These are phyloP conservation scores for Pseudococcus jackbeardsleyi DNA, from an alignment of 2,888 invertebrate genomes.

Conservation along the genomic window DNA sequence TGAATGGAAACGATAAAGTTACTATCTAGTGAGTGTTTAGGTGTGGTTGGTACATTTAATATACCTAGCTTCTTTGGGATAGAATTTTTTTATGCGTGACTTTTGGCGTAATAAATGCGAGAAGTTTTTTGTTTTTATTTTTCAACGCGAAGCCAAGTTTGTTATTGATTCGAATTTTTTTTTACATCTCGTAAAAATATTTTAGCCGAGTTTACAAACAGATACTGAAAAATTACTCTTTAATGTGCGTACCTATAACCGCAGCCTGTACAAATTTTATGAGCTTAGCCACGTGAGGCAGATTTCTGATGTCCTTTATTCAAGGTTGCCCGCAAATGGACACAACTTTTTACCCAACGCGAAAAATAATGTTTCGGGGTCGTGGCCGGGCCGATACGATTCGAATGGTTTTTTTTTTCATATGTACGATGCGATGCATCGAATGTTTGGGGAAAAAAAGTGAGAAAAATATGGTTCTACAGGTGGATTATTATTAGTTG, in stretches of 20 bases:
- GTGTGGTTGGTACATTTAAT: not conserved
- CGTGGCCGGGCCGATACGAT: too few relatives aligned
- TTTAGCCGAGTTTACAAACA: not conserved
- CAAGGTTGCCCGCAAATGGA: not conserved
- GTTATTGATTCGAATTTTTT: slow-evolving; percentile 28
- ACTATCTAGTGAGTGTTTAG: not conserved
- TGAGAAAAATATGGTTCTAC: too few relatives aligned
- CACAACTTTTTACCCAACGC: not conserved
- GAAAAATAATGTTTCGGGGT: not conserved
- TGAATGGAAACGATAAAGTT: not conserved
- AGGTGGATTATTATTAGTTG: too few relatives aligned
- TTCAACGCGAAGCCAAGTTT: not conserved
- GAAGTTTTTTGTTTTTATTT: slow-evolving; percentile 5
- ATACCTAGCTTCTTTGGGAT: not conserved
- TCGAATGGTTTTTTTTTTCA: too few relatives aligned
- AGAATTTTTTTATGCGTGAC: slow-evolving; percentile 3
- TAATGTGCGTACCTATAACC: not conserved
- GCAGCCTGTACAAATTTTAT: slow-evolving; percentile 13
- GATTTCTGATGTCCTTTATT: not conserved
- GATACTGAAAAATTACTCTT: slow-evolving; percentile 3
- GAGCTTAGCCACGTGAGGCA: slow-evolving; percentile 2
- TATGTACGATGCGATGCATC: too few relatives aligned
- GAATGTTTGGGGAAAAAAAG: too few relatives aligned
- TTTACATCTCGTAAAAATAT: slow-evolving; percentile 23
- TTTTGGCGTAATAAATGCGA: slow-evolving; percentile 16